Evolutionary conservation across 2,888 invertebrate genomes (phyloP).

Genomic region (Sialis lutaria): DNA sequence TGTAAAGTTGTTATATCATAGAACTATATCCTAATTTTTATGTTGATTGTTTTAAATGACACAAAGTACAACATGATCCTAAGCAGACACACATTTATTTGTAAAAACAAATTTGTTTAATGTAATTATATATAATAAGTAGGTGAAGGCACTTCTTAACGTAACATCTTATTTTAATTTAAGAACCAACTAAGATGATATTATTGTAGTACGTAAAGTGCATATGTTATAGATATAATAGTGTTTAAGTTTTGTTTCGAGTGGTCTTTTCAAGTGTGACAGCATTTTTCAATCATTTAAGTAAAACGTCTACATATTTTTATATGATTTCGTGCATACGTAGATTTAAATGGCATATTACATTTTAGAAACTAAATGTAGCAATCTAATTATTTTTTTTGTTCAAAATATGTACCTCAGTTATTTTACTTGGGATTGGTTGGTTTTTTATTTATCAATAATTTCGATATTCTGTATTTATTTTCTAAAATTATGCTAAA

Average conservation of each 20-base stretch:
- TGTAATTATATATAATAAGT: not conserved
- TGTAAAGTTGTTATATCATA: no score
- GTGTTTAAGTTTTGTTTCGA: not conserved
- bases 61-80: no score
- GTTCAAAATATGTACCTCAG: no score
- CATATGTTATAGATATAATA: not conserved
- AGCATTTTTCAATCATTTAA: slow-evolving; percentile 7
- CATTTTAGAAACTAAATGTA: not conserved
- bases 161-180: not conserved
- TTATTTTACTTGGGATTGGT: no score
- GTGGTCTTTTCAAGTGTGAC: slow-evolving; percentile 1
- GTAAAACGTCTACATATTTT: not conserved
- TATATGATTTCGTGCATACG: not conserved
- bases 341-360: slow-evolving; percentile 3
- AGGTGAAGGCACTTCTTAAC: slow-evolving; percentile 2
- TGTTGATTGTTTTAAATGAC: no score
- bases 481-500: no score
- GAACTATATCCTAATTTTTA: no score
- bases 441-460: no score
- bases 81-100: no score
- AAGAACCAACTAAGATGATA: not conserved
- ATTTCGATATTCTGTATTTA: no score
- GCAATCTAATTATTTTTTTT: no score
- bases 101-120: not conserved
- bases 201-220: not conserved